Percentiles rank a stretch among this genome's conserved stretches.
Conservation (phyloP, 2,888 invertebrate species). For the Hyppa rectilinea region DNA sequence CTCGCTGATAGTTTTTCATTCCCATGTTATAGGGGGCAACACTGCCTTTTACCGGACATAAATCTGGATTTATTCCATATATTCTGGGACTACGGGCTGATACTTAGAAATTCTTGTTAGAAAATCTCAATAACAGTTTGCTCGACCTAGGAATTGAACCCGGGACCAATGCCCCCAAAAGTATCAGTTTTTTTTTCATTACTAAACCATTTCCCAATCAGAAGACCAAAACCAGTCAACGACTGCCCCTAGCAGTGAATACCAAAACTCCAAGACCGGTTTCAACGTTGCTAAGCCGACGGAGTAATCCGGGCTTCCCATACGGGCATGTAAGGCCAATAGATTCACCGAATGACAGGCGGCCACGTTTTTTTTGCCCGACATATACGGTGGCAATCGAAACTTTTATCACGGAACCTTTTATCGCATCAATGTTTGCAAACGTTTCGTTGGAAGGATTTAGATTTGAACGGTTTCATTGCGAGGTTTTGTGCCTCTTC, state of each 20-base stretch:
- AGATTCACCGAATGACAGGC: conserved; percentile 2
- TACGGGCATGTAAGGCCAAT: conserved; percentile 11
- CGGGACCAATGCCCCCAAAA: background rate
- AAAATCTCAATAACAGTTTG: background rate
- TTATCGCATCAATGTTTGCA: conserved; percentile 41
- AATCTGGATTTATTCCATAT: background rate
- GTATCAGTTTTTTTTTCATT: background rate
- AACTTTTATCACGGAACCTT: conserved; percentile 34
- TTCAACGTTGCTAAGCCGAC: conserved; percentile 2
- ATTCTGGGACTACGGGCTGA: background rate
- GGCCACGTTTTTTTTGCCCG: conserved; percentile 4
- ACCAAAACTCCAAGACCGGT: background rate
- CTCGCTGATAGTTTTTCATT: background rate
- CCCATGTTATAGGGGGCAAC: background rate
- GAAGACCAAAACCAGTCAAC: background rate
- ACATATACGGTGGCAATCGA: conserved; percentile 10
- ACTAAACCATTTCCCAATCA: background rate
- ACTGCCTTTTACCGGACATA: background rate
- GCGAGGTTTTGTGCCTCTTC: conserved; percentile 21
- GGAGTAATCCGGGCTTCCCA: background rate
- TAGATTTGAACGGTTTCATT: conserved; percentile 24
- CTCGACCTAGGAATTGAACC: background rate
- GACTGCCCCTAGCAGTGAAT: background rate
- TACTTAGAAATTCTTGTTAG: background rate
- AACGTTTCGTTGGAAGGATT: conserved; percentile 36